Conservation (phyloP, 1,140 invertebrate genomes). For the Cotesia glomerata region DNA sequence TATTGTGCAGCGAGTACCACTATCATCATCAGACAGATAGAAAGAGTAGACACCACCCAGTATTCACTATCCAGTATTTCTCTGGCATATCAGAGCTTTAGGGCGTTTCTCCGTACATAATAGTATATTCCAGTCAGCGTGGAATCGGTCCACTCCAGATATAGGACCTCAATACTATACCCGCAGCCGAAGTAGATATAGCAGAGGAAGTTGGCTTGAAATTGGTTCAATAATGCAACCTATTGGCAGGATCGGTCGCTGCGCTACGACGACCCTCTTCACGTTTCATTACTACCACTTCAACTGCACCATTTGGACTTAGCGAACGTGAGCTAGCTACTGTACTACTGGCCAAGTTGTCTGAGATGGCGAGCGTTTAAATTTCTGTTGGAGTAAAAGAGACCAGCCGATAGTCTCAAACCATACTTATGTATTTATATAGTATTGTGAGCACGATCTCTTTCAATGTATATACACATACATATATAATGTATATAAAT, state of each 20-base stretch:
- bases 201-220: background rate
- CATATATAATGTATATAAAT: too few relatives aligned
- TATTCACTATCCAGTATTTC: too few relatives aligned
- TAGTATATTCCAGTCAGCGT: background rate
- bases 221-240: slow-evolving; percentile 32
- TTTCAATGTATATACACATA: background rate
- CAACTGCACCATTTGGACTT: background rate
- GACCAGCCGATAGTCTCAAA: background rate
- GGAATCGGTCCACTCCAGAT: too few relatives aligned
- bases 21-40: too few relatives aligned
- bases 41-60: too few relatives aligned
- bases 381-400: background rate
- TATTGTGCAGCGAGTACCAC: slow-evolving; percentile 8
- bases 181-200: too few relatives aligned
- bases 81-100: too few relatives aligned
- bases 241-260: slow-evolving; percentile 29
- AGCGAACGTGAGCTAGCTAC: background rate
- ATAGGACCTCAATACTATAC: too few relatives aligned
- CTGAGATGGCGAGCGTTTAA: background rate
- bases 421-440: background rate
- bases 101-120: background rate
- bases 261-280: slow-evolving; percentile 23
- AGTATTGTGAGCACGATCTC: slow-evolving; percentile 31
- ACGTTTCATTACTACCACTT: slow-evolving; percentile 27
- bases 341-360: too few relatives aligned